phyloP scores from a whole-genome alignment of 2,113 vertebrate species.

The Haplochromis vanheusdeni region DNA sequence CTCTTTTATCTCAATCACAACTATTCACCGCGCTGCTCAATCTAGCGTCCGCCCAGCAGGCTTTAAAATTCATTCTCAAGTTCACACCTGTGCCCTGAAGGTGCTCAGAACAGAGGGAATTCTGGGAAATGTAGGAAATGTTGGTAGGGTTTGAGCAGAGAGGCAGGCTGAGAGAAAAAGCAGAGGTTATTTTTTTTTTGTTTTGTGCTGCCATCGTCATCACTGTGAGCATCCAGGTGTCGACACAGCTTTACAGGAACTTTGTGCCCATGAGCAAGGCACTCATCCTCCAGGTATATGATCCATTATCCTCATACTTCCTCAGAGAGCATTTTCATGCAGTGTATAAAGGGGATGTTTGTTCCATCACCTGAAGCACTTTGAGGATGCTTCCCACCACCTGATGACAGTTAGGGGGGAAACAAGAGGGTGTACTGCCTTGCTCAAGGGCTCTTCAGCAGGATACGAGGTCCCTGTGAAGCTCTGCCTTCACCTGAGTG shows the following conservation, averaged over 20 bases:
- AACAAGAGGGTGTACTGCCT: neutral
- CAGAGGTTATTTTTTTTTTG: neutral
- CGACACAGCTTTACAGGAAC: neutral
- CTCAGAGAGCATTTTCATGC: neutral
- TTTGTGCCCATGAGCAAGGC: neutral
- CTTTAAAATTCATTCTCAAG: neutral
- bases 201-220: neutral
- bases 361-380: neutral
- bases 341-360: neutral
- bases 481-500: neutral
- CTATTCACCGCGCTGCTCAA: neutral
- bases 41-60: neutral
- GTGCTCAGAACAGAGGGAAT: neutral
- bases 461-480: neutral
- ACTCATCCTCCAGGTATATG: neutral
- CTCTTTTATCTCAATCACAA: neutral
- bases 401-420: neutral
- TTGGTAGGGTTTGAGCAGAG: neutral
- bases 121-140: neutral
- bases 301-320: neutral
- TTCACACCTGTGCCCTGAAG: neutral
- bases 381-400: neutral
- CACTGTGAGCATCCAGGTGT: neutral
- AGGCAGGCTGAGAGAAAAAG: neutral
- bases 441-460: neutral